Evolutionary conservation across 2,113 vertebrate species (phyloP), one percentile per base, ranked within the genome.

Genomic region (Microcebus jonahi): DNA sequence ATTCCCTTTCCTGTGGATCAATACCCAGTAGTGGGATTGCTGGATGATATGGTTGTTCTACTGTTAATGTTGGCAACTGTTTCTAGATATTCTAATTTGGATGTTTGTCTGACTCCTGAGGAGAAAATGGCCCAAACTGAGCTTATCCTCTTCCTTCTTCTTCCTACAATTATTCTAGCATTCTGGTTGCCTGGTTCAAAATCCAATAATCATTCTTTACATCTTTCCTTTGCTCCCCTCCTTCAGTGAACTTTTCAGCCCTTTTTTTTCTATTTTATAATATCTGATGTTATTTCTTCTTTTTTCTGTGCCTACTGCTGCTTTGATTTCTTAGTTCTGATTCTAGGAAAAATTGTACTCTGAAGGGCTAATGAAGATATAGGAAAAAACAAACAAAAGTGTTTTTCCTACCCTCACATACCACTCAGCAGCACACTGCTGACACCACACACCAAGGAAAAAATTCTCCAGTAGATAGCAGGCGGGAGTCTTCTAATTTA

Each of bases 291-390:
- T 83, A 27, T 77, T 71, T 93, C 34, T 87, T 50, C 6, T 71
- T 23, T 12, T 36, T 8, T 79, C 25, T 9, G 0, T 77, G 11
- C 2, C 6, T 71, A 68, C 14, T 76, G 31, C 21, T 81, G 39
- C n/a, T 94, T 57, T 85, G 57, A 25, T 85, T 94, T 48, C 71
- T 39, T 94, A 67, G 65, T 36, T 94, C 71, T 89, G 80, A 82
- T 70, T 86, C 34, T 57, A 82, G 65, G 23, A 92, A 89, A 92
- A 76, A 63, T 76, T 63, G 59, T 76, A 63, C 29, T 55, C 6
- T 70, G 80, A 91, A 81, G 5, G 0, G 2, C 59, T 48, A 92
- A 73, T 50, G 34, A 84, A 92, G 45, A 39, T 53, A 67, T 3
- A 29, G n/a, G 45, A 63, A 61, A 45, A 42, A 50, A 48, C 42